Base-by-base conservation (phyloP, 2,113 vertebrate genomes). In the Oxyruncus cristatus region DNA sequence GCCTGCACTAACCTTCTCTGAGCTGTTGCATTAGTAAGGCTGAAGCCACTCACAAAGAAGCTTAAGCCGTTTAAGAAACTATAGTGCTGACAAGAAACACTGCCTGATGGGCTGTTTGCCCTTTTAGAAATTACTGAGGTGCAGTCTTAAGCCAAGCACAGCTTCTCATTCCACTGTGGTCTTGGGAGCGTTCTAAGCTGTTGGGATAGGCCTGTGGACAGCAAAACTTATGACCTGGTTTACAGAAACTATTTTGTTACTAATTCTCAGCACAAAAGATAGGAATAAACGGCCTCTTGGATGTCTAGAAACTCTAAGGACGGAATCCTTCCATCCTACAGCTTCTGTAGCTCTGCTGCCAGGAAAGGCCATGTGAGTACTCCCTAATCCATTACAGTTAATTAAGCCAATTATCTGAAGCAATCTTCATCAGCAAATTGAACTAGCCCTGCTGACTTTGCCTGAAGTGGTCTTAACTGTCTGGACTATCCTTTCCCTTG, bases 341-440 rank as follows among this genome's bases (percentile, higher is more conserved):
- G 58, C 14, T 76, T 88, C 49, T 93, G 62, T 30, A 80, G 63
- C 28, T 32, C 63, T 80, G 62, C 73, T 95, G 52, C 66, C 44
- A 56, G 58, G 71, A 83, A 75, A 79, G 62, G 75, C 85, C 12
- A 32, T 46, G 14, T 62, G 49, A 93, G 32, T 82, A 32, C 30
- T 82, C 74, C 58, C 44, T 89, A 93, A 79, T 90, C 82, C n/a
- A 73, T 95, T 94, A 73, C 58, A 90, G 74, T 79, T 92, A 93
- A 82, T 95, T 85, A 88, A 88, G 41, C 6, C 41, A 92, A 70
- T 88, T 93, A 90, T 47, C 71, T 80, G 49, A 88, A 93, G 61
- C 41, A 65, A 44, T 42, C 21, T 78, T 85, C 58, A 79, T 61
- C 12, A 32, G 49, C 52, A 82, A 88, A 88, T 93, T 88, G 78